Percentiles rank a stretch among this genome's conserved stretches.
Evolutionary conservation across 2,888 invertebrate species (phyloP).

Genomic region (Lagria hirta): DNA sequence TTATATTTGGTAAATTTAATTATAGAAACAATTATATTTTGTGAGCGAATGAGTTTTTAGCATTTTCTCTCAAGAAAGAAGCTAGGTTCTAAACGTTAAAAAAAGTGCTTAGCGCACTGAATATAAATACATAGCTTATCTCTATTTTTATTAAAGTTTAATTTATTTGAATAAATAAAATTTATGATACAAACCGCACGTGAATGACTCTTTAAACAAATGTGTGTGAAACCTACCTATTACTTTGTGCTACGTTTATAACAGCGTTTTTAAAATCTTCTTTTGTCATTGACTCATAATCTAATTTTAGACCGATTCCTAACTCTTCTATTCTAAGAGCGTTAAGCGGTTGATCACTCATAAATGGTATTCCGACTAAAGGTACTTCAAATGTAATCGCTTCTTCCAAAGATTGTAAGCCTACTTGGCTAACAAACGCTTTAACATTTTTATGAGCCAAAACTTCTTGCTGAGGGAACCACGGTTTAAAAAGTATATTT

Average conservation of each 20-base stretch:
- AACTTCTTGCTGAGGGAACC: slow-evolving; percentile 35
- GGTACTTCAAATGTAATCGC: slow-evolving; percentile 31
- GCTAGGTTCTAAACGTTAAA: no score
- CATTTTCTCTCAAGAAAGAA: no score
- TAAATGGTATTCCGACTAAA: slow-evolving; percentile 33
- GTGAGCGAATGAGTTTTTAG: no score
- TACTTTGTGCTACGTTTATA: slow-evolving; percentile 38
- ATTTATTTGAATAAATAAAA: no score
- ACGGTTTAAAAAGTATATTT: slow-evolving; percentile 28
- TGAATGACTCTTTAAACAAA: no score
- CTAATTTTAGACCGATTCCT: slow-evolving; percentile 35
- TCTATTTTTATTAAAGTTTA: no score
- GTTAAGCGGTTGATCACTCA: slow-evolving; percentile 33
- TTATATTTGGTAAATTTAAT: no score
- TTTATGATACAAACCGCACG: no score
- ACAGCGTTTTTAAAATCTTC: slow-evolving; percentile 36
- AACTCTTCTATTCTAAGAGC: slow-evolving; percentile 32
- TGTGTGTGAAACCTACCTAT: slow-evolving; percentile 39
- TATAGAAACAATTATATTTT: no score
- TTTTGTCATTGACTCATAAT: slow-evolving; percentile 37
- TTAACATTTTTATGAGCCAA: slow-evolving; percentile 32
- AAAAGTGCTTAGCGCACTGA: no score
- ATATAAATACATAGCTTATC: no score
- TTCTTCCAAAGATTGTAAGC: slow-evolving; percentile 33
- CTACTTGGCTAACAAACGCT: slow-evolving; percentile 34